Base-by-base conservation (phyloP, 2,888 invertebrate genomes). In the Notocelia uddmanniana region DNA sequence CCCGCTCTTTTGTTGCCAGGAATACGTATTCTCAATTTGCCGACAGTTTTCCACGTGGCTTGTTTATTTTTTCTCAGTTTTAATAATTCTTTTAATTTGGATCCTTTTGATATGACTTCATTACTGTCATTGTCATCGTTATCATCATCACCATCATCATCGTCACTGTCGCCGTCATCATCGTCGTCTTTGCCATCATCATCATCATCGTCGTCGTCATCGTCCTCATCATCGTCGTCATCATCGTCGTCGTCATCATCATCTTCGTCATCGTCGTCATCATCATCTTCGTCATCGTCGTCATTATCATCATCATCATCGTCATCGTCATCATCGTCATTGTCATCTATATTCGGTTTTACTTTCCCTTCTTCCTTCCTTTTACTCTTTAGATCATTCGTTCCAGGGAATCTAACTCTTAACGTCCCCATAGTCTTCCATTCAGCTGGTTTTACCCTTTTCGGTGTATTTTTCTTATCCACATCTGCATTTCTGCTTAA, bases 181-280 rank as follows among this genome's bases (percentile, higher is more conserved):
- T 81, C 80, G 70, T 76, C 76, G 0, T 89, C 84, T 0, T 89
- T 84, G 6, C 91, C 85, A 13, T 92, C 84, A 2, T 90, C 87
- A 2, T 81, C 76, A 2, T 87, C 81, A 0, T 89, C 84, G 5
- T 89, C 85, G 1, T 90, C 83, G 0, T 89, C 85, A 1, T 89
- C 80, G 2, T 88, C 84, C 0, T 88, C 83, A 77, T 92, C 86
- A 15, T 92, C 87, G 9, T 91, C 86, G 18, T 91, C 89, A 0
- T 94, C 88, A 0, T 94, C 90, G 1, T 94, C 90, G 31, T 94
- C 89, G n/a, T 94, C 91, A 19, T 94, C 90, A 19, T 94, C 89
- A 0, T 94, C 89, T 1, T 94, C 90, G 10, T 94, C 83, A 15
- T 88, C 83, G 2, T 89, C 84, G 11, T 87, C 84, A 5, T 87